Evolutionary conservation across 2,888 invertebrate genomes (phyloP).

Genomic region (Cenopis cana): DNA sequence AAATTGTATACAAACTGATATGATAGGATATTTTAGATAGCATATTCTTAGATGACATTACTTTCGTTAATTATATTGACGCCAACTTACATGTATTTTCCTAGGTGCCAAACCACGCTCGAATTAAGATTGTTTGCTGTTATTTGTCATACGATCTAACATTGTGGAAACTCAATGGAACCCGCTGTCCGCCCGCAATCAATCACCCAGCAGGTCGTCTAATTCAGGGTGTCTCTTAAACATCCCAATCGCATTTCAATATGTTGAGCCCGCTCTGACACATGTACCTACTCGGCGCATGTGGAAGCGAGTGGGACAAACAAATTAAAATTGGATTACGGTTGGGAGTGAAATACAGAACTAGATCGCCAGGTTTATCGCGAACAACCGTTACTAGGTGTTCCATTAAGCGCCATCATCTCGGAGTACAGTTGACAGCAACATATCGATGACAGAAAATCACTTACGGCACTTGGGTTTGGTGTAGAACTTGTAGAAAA

Average conservation of each 20-base stretch:
- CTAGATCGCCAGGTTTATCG: constrained; percentile 32
- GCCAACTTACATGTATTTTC: no score
- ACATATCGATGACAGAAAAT: constrained; percentile 38
- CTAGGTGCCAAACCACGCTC: neutral
- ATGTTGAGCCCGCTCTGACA: no score
- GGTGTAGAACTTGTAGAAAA: neutral
- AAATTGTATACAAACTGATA: no score
- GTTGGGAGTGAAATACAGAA: neutral
- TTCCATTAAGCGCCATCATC: constrained; percentile 39
- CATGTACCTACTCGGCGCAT: neutral
- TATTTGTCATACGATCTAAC: constrained; percentile 24
- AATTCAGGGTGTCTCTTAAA: neutral
- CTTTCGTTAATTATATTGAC: no score
- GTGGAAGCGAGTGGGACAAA: neutral
- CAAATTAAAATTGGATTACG: neutral
- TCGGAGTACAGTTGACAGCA: constrained; percentile 30
- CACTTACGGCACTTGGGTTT: constrained; percentile 1
- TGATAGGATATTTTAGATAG: no score
- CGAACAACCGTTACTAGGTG: constrained; percentile 34
- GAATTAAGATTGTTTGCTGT: constrained; percentile 24
- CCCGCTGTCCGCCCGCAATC: constrained; percentile 27
- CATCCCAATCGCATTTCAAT: neutral
- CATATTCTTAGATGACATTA: no score
- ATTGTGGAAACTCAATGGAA: constrained; percentile 6
- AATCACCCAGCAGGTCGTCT: constrained; percentile 27